phyloP scores from a whole-genome alignment of 2,888 invertebrate genomes.

The Meghimatium bilineatum region DNA sequence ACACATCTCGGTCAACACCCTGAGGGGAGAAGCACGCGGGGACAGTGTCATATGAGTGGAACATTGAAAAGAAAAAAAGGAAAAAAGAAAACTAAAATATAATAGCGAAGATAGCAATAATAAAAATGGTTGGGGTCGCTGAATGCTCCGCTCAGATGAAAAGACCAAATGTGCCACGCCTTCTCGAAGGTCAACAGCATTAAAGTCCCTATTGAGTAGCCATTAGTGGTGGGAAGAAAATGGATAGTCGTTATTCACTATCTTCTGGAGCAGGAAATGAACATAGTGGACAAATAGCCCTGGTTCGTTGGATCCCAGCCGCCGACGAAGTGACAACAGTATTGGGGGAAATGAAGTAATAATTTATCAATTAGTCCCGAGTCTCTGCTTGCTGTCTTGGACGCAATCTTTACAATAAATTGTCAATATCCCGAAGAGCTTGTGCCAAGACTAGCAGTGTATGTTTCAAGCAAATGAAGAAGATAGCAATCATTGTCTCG shows the following conservation, averaged over 20 bases:
- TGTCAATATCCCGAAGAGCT: constrained; percentile 14
- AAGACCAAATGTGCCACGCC: constrained; percentile 20
- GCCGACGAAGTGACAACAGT: constrained; percentile 15
- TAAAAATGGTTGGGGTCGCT: neutral
- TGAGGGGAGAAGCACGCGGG: constrained; percentile 4
- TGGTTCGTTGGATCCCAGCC: neutral
- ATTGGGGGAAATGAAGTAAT: constrained; percentile 50
- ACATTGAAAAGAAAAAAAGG: neutral
- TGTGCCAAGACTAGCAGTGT: neutral
- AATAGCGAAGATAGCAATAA: neutral
- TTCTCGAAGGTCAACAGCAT: constrained; percentile 38
- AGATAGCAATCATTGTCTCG: constrained; percentile 33
- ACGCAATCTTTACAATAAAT: constrained; percentile 19
- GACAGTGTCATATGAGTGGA: neutral
- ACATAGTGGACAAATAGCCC: constrained; percentile 47
- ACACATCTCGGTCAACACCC: constrained; percentile 41
- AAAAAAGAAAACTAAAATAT: neutral
- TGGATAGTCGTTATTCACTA: constrained; percentile 32
- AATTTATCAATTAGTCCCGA: constrained; percentile 49
- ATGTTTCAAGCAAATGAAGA: constrained; percentile 27
- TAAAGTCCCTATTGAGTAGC: constrained; percentile 23
- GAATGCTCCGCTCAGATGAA: neutral
- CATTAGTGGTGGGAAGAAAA: constrained; percentile 40
- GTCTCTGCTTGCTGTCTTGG: constrained; percentile 31
- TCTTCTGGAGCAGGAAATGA: constrained; percentile 40